These are phyloP conservation scores for Hemicordylus capensis DNA, from an alignment of 2,113 vertebrate species.

Conservation along the genomic window DNA sequence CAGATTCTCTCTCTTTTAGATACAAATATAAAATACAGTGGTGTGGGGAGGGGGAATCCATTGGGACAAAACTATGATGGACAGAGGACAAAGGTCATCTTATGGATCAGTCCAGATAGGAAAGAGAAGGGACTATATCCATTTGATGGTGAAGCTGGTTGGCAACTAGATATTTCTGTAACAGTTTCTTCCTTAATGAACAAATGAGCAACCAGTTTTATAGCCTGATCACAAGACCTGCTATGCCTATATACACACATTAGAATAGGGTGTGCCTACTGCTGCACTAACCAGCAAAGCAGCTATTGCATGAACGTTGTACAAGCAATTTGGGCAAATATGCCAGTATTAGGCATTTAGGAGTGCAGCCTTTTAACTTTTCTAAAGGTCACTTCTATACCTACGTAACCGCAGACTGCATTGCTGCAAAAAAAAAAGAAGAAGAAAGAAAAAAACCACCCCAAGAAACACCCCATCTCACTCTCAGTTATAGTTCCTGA, in stretches of 20 bases:
- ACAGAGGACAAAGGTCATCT: not conserved
- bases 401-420: not conserved
- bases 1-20: slow-evolving; percentile 53
- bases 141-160: slow-evolving; percentile 31
- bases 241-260: slow-evolving; percentile 8
- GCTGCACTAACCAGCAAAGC: not conserved
- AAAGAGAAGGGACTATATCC: slow-evolving; percentile 15
- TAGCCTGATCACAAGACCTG: slow-evolving; percentile 3
- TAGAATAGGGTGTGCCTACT: slow-evolving; percentile 6
- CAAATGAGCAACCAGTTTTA: slow-evolving; percentile 20
- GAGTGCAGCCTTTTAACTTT: not conserved
- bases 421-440: not conserved
- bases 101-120: slow-evolving; percentile 41
- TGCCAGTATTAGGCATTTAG: not conserved
- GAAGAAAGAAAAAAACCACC: no score
- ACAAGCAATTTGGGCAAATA: not conserved
- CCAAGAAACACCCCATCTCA: no score
- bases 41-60: no score
- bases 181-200: slow-evolving; percentile 28
- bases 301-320: slow-evolving; percentile 9
- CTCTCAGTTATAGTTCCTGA: not conserved
- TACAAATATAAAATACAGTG: not conserved
- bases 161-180: slow-evolving; percentile 24
- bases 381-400: not conserved
- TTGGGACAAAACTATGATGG: slow-evolving; percentile 37